Percentiles rank a stretch among this genome's conserved stretches.
Conservation (phyloP, 1,140 invertebrate species). For the Drosophila equinoxialis region DNA sequence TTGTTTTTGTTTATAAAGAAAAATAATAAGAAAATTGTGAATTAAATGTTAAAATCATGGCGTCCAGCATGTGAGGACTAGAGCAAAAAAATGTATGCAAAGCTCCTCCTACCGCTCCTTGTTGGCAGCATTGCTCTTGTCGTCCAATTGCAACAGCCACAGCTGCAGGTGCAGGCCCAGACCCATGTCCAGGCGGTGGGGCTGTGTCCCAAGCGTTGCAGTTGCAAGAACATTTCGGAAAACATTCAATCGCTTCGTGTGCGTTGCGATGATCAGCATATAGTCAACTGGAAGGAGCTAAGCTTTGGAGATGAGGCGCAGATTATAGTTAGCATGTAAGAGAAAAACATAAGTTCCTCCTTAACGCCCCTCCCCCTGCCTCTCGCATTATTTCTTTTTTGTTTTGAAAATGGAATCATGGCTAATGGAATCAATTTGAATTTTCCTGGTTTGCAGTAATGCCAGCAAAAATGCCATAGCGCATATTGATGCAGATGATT, state of each 20-base stretch:
- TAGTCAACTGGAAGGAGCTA: slow-evolving; percentile 82
- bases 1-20: slow-evolving; percentile 20
- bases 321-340: slow-evolving; percentile 83
- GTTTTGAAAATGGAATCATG: not conserved
- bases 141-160: slow-evolving; percentile 9
- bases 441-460: slow-evolving; percentile 84
- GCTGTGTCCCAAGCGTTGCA: slow-evolving; percentile 72
- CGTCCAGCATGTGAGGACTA: slow-evolving; percentile 25
- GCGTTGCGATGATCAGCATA: slow-evolving; percentile 83
- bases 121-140: slow-evolving; percentile 24
- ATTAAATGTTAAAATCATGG: slow-evolving; percentile 15
- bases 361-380: slow-evolving; percentile 8
- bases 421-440: not conserved
- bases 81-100: slow-evolving; percentile 8
- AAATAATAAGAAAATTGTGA: slow-evolving; percentile 18
- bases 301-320: slow-evolving; percentile 81
- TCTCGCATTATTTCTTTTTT: slow-evolving; percentile 29
- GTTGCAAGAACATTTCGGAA: slow-evolving; percentile 68
- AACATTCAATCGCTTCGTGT: slow-evolving; percentile 82
- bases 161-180: slow-evolving; percentile 14
- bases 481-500: slow-evolving; percentile 89
- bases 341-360: slow-evolving; percentile 7
- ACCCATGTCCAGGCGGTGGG: slow-evolving; percentile 22
- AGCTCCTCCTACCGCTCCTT: slow-evolving; percentile 22
- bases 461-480: slow-evolving; percentile 91